Evolutionary conservation across 2,888 invertebrate species (phyloP), one percentile per base, ranked within the genome.

Genomic region (Melieria picta): DNA sequence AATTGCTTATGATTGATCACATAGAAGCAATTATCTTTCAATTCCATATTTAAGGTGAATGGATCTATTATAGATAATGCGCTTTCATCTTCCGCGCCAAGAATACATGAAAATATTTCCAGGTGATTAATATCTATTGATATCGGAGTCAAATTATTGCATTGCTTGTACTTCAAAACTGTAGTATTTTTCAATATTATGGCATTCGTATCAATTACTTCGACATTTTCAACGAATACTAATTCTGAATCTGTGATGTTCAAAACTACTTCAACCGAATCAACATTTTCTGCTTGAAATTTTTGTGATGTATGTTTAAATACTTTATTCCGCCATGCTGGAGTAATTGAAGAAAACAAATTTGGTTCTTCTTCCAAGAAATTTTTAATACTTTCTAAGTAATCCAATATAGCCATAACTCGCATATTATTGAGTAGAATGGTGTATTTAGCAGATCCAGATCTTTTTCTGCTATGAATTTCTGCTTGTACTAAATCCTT

Each of bases 201-300:
- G 0, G 98, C 97, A 85, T 96, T 96, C 1, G 97, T 95, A 84
- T 98, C 97, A 88, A 91, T 90, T 13, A 93, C 90, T 0, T 95
- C 92, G 1, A 94, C 92, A 84, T 98, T 94, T 85, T 99, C 98
- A 0, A 99, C 94, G 50, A 98, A 90, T 48, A 99, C 96, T 71
- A 99, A 89, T 88, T 99, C 98, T 4, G 97, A 98, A 87, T 98
- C 96, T 0, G 96, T 97, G 45, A 98, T 92, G 86, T 98, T 98
- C 69, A 99, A 89, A 85, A 96, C 96, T 50, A 98, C 88, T 86
- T 98, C 97, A 45, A 80, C 82, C 16, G 76, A 50, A 1, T 72
- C 46, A n/a, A 10, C 60, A 30, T 11, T 48, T 56, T 79, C 77
- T 6, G 0, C 46, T 42, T 73, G 66, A 30, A 30, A 30, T 56